Conservation (phyloP, 2,797 vertebrate species). For the Chaunax sp. region DNA sequence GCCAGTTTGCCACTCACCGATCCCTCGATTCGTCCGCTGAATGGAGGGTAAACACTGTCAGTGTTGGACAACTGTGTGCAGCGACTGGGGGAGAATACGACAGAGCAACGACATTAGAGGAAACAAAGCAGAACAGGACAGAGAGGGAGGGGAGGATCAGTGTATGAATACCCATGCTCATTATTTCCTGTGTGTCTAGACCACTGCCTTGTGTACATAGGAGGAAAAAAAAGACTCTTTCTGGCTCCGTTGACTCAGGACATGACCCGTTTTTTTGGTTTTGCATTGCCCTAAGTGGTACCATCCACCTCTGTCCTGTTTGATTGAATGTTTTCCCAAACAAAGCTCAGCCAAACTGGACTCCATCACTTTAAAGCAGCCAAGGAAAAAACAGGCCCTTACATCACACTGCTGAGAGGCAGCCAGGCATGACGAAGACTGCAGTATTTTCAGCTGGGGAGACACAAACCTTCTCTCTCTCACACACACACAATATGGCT, state of each 20-base stretch:
- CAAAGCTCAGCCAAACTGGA: constrained; percentile 33
- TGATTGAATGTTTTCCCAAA: constrained; percentile 41
- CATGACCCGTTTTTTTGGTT: neutral
- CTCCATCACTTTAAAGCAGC: constrained; percentile 56
- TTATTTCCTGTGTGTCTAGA: constrained; percentile 12
- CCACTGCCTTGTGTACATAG: constrained; percentile 2
- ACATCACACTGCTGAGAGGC: constrained; percentile 66
- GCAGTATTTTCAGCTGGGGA: constrained; percentile 64
- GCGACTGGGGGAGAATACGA: constrained; percentile 4
- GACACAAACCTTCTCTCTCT: constrained; percentile 32
- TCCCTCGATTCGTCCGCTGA: constrained; percentile 11
- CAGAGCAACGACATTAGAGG: constrained; percentile 8
- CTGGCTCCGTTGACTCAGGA: constrained; percentile 41
- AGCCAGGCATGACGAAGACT: constrained; percentile 68
- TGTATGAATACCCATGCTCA: neutral
- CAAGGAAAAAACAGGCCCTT: constrained; percentile 38
- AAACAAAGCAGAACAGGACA: constrained; percentile 8
- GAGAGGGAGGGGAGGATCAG: neutral
- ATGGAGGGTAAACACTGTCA: constrained; percentile 13
- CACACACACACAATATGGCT: neutral
- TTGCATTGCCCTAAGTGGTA: too few relatives aligned
- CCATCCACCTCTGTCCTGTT: constrained; percentile 23
- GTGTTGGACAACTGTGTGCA: neutral
- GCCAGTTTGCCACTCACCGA: constrained; percentile 19
- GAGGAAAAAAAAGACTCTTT: constrained; percentile 26